These are phyloP conservation scores for Camarhynchus parvulus DNA, from an alignment of 2,113 vertebrate genomes.

Conservation along the genomic window DNA sequence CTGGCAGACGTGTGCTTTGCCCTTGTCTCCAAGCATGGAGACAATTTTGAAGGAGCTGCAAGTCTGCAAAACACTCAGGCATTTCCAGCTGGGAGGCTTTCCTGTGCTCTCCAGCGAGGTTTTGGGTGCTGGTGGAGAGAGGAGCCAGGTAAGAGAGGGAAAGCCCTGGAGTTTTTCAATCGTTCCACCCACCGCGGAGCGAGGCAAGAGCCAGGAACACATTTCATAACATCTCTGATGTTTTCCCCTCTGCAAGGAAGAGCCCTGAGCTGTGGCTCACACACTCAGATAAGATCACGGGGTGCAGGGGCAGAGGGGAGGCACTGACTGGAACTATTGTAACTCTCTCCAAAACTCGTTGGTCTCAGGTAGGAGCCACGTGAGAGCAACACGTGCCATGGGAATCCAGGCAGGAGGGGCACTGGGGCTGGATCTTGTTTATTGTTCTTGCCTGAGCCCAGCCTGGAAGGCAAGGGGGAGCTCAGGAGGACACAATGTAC, in stretches of 20 bases:
- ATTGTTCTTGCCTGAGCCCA: neutral
- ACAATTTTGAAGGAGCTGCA: neutral
- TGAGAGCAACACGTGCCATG: neutral
- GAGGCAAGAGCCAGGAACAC: neutral
- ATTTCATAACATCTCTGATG: neutral
- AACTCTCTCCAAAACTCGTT: fast-evolving
- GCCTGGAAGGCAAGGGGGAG: neutral
- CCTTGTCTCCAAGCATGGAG: neutral
- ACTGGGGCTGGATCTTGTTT: neutral
- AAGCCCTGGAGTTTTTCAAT: neutral
- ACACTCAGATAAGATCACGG: neutral
- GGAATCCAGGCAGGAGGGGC: neutral
- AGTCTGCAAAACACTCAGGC: neutral
- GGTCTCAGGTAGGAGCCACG: neutral
- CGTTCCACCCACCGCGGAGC: fast-evolving
- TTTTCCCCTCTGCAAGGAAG: neutral
- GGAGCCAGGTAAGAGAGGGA: neutral
- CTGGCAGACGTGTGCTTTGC: neutral
- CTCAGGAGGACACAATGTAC: neutral
- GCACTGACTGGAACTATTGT: neutral
- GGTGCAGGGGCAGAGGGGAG: neutral
- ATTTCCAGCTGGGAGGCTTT: neutral
- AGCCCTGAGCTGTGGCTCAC: neutral
- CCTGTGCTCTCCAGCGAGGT: neutral
- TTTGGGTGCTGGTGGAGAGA: neutral